phyloP scores from a whole-genome alignment of 2,113 vertebrate genomes.

The Gasterosteus nipponicus region DNA sequence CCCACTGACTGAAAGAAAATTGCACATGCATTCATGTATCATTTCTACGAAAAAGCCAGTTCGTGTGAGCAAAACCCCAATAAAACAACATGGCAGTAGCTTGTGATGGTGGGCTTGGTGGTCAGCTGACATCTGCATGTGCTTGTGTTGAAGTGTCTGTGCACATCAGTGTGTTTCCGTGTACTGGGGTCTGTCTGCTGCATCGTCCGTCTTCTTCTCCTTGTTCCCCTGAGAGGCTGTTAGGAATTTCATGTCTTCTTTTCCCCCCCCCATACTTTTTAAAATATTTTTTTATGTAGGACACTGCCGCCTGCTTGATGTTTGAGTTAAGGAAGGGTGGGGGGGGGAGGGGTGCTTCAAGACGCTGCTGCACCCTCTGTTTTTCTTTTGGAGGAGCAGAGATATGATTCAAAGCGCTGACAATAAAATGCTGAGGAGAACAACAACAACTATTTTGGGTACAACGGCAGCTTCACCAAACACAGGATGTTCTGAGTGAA shows the following conservation, averaged over 20 bases:
- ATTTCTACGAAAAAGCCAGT: background rate
- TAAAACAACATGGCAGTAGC: slow-evolving; percentile 15
- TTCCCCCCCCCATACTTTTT: background rate
- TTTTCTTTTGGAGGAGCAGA: slow-evolving; percentile 54
- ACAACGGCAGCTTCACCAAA: slow-evolving; percentile 48
- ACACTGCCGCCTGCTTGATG: slow-evolving; percentile 66
- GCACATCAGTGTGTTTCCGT: slow-evolving; percentile 33
- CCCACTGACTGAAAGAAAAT: background rate
- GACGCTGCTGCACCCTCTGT: slow-evolving; percentile 58
- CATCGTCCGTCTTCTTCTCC: slow-evolving; percentile 49
- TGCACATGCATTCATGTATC: background rate
- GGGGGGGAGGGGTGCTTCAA: slow-evolving; percentile 20
- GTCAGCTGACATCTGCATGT: slow-evolving; percentile 24
- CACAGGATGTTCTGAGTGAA: slow-evolving; percentile 57
- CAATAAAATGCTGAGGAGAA: slow-evolving; percentile 59
- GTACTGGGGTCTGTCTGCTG: slow-evolving; percentile 29
- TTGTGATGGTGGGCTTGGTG: slow-evolving; percentile 12
- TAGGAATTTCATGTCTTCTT: slow-evolving; percentile 59
- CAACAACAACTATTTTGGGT: slow-evolving; percentile 72
- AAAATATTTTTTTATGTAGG: slow-evolving; percentile 60
- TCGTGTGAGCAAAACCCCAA: slow-evolving; percentile 22
- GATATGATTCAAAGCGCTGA: slow-evolving; percentile 70
- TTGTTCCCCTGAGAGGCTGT: slow-evolving; percentile 54
- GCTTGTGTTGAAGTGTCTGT: background rate
- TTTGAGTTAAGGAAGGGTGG: slow-evolving; percentile 18